Evolutionary conservation across 2,888 invertebrate species (phyloP).

Genomic region (Lasius platythorax): DNA sequence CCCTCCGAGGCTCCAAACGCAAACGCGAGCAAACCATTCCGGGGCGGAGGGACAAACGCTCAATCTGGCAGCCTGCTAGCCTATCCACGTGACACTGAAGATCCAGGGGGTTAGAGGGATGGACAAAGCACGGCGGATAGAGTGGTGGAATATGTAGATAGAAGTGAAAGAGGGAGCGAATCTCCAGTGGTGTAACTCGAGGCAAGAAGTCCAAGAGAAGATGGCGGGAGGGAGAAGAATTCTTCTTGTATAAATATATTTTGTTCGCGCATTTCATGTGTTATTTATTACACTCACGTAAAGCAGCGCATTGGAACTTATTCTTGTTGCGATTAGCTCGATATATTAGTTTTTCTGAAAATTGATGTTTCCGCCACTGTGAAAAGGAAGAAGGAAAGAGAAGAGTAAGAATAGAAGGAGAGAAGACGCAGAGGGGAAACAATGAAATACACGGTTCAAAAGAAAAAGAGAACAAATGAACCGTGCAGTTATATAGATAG

Average conservation of each 20-base stretch:
- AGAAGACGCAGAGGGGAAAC: not conserved
- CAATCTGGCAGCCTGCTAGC: slow-evolving; percentile 51
- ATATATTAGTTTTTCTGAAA: not conserved
- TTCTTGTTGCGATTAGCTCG: not conserved
- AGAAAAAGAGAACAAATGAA: slow-evolving; percentile 30
- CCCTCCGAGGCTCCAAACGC: slow-evolving; percentile 65
- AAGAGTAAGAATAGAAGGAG: not conserved
- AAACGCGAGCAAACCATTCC: slow-evolving; percentile 60
- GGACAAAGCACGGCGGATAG: slow-evolving; percentile 9
- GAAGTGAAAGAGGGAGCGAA: slow-evolving; percentile 6
- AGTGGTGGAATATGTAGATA: slow-evolving; percentile 12
- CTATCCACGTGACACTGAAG: slow-evolving; percentile 50
- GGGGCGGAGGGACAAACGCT: slow-evolving; percentile 39
- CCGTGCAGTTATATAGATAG: not conserved
- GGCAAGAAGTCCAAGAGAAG: not conserved
- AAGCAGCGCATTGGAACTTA: not conserved
- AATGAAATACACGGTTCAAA: not conserved
- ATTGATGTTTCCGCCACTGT: not conserved
- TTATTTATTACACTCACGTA: not conserved
- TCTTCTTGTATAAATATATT: not conserved
- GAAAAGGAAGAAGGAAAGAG: not conserved
- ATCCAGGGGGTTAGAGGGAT: slow-evolving; percentile 29
- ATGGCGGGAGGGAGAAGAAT: not conserved
- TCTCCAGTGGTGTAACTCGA: slow-evolving; percentile 10
- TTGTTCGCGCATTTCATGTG: not conserved